Conservation (phyloP, 2,797 vertebrate genomes). For the Leptoclinus maculatus region DNA sequence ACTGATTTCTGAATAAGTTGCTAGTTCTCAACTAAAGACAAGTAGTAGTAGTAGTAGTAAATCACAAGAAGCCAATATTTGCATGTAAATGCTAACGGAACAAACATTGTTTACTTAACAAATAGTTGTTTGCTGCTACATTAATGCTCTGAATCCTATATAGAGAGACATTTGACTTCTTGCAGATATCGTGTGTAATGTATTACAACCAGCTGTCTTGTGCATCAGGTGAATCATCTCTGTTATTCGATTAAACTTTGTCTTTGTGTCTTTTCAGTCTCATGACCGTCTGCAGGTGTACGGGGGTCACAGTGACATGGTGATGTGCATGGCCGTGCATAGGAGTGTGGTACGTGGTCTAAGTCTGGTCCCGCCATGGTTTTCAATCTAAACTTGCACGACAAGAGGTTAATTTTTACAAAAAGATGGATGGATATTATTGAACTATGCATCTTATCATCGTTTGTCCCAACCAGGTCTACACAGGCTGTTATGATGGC, state of each 20-base stretch:
- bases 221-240: neutral
- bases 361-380: fast-evolving
- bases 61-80: neutral
- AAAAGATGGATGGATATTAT: neutral
- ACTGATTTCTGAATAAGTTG: neutral
- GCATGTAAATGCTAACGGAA: too few relatives aligned
- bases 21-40: too few relatives aligned
- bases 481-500: slow-evolving; percentile 96
- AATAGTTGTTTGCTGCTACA: too few relatives aligned
- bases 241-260: neutral
- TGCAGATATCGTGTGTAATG: neutral
- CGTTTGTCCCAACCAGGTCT: slow-evolving; percentile 85
- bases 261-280: slow-evolving; percentile 81
- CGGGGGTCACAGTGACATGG: slow-evolving; percentile 96
- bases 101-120: too few relatives aligned
- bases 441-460: neutral
- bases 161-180: neutral
- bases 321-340: slow-evolving; percentile 97
- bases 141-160: too few relatives aligned
- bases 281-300: slow-evolving; percentile 97
- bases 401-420: neutral
- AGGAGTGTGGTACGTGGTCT: slow-evolving; percentile 90
- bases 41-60: too few relatives aligned
- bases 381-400: neutral
- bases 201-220: neutral